phyloP scores from a whole-genome alignment of 2,888 invertebrate genomes.

The Tipula unca region DNA sequence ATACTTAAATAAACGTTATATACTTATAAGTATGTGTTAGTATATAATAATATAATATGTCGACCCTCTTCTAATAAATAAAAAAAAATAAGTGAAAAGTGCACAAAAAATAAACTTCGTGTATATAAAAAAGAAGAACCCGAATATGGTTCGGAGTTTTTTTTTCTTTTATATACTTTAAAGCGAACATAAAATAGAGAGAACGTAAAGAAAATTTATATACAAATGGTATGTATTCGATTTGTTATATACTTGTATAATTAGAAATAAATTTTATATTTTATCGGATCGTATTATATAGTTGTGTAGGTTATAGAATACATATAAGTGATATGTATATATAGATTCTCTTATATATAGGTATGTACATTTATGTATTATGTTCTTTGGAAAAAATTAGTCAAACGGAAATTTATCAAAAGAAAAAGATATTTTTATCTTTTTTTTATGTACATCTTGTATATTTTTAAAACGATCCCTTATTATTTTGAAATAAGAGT shows the following conservation, averaged over 20 bases:
- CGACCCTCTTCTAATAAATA: neutral
- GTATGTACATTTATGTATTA: neutral
- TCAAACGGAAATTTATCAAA: conserved; percentile 14
- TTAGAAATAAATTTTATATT: neutral
- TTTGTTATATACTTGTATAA: neutral
- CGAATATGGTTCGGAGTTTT: neutral
- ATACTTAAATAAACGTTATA: neutral
- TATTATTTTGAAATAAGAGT: neutral
- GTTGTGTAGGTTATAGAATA: neutral
- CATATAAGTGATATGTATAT: neutral
- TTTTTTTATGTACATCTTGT: neutral
- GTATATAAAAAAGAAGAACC: neutral
- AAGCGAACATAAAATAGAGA: neutral
- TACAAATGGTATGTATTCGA: neutral
- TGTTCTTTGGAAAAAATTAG: conserved; percentile 1
- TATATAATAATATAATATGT: neutral
- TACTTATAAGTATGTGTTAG: neutral
- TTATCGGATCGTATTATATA: neutral
- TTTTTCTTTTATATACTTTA: neutral
- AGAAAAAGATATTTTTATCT: conserved; percentile 1
- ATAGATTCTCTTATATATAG: neutral
- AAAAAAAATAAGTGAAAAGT: neutral
- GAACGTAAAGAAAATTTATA: neutral
- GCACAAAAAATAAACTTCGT: conserved; percentile 8
- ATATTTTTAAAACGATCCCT: neutral